Base-by-base conservation (phyloP, 1,140 invertebrate genomes). In the Eriosoma lanigerum region DNA sequence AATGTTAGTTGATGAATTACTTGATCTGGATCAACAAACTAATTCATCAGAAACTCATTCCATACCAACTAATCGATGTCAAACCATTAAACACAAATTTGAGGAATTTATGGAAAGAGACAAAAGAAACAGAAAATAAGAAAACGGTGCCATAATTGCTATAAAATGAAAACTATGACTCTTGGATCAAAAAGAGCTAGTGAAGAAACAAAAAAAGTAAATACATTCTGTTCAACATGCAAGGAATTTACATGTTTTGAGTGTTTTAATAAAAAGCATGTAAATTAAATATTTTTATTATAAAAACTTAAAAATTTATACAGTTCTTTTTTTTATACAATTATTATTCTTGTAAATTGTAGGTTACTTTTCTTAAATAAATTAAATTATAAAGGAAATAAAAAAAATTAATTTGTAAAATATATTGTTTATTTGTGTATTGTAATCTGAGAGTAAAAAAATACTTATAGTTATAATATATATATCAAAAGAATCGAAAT, bases 11-110 rank as follows among this genome's bases (percentile, higher is more conserved):
- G 44, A 68, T 24, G n/a, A 46, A 44, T 8, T 68, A 5, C 21
- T 68, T 26, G 46, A 19, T 15, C 50, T 66, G 29, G 80, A 54
- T 76, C 80, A 38, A 50, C 19, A 4, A 21, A 66, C 19, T 4
- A 21, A n/a, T 44, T n/a, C 19, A 44, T 21, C 29, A 44, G 32
- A 38, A 12, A 12, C 9, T n/a, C 29, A 32, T 44, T 21, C 19
- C n/a, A 21, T n/a, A n/a, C n/a, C 62, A 66, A 21, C 17, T 44
- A 38, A 44, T n/a, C 19, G 21, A 1, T 0, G 58, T 8, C 13
- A 26, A 66, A 38, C 8, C 9, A 44, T 12, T 24, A 66, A 66
- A 13, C 19, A 66, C 19, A 44, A 44, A 44, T 21, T 44, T 66
- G 32, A 66, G 21, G 19, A 44, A 21, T 10, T 32, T 44, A 19